Percentiles rank a stretch among this genome's conserved stretches.
Evolutionary conservation across 92 coral and sea anemone genomes (phyloP).

Genomic region (Meandrina meandrites): DNA sequence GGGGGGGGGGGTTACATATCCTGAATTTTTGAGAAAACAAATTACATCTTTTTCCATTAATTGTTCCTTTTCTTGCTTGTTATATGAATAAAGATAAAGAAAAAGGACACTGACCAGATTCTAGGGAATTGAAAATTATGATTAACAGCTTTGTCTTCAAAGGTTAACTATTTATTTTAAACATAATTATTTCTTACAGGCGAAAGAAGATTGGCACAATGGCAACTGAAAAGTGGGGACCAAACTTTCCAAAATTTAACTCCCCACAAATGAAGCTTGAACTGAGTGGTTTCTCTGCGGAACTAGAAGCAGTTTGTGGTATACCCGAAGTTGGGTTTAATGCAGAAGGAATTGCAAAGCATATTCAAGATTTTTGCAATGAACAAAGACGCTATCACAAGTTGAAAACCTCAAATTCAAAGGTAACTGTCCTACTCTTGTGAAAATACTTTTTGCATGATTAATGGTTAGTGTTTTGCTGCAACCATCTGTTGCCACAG

Average conservation of each 20-base stretch:
- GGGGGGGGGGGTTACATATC: not conserved
- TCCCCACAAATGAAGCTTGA: conserved; percentile 38
- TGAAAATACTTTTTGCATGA: not conserved
- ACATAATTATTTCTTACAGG: not conserved
- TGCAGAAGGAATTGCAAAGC: conserved; percentile 55
- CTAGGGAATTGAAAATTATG: conserved; percentile 1
- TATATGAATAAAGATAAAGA: not conserved
- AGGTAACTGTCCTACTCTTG: conserved; percentile 8
- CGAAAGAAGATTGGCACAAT: conserved; percentile 15
- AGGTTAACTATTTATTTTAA: conserved; percentile 8
- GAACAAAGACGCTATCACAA: conserved; percentile 53
- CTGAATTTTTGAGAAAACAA: no score
- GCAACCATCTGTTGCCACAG: no score
- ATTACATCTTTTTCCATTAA: not conserved
- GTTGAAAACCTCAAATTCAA: conserved; percentile 15
- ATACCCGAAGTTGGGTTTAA: conserved; percentile 44
- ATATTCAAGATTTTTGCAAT: conserved; percentile 45
- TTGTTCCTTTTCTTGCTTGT: not conserved
- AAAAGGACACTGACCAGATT: not conserved
- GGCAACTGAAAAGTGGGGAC: conserved; percentile 13
- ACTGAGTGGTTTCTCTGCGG: conserved; percentile 41
- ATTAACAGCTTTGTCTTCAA: not conserved
- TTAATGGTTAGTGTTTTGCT: no score
- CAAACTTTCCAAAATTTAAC: conserved; percentile 24
- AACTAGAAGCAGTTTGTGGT: conserved; percentile 48